Conservation (phyloP, 2,797 vertebrate species). For the Momotus momota region DNA sequence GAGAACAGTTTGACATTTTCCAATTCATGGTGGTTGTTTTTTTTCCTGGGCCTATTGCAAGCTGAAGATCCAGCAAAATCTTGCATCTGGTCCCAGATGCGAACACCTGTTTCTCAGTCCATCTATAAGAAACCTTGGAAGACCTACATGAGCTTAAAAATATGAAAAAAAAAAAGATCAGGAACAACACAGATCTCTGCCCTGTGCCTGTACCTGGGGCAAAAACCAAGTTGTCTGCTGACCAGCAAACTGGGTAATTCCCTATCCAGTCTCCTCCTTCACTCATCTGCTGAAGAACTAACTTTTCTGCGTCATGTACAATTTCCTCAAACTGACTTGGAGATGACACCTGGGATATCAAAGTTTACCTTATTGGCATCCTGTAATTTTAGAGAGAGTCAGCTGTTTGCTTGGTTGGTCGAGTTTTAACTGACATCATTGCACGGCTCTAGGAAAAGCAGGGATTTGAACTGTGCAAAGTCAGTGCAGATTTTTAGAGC, state of each 20-base stretch:
- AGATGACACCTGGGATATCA: neutral
- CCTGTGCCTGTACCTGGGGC: neutral
- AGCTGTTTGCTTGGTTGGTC: rapidly evolving
- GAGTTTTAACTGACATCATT: neutral
- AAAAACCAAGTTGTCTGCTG: neutral
- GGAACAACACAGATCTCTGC: neutral
- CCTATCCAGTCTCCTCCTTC: neutral
- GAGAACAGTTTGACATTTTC: neutral
- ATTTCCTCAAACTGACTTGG: neutral
- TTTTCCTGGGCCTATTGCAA: neutral
- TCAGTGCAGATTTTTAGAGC: neutral
- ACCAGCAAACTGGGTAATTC: neutral
- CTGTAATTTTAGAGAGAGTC: neutral
- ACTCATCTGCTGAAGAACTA: neutral
- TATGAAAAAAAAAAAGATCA: neutral
- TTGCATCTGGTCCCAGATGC: neutral
- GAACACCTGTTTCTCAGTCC: neutral
- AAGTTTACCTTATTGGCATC: neutral
- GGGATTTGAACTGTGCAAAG: neutral
- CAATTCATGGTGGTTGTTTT: neutral
- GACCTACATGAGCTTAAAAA: neutral
- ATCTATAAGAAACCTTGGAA: neutral
- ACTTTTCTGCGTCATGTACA: neutral
- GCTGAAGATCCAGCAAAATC: neutral
- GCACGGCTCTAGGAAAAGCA: neutral